These are phyloP conservation scores for Drosophila demipolita DNA, from an alignment of 2,888 invertebrate species.

Conservation along the genomic window DNA sequence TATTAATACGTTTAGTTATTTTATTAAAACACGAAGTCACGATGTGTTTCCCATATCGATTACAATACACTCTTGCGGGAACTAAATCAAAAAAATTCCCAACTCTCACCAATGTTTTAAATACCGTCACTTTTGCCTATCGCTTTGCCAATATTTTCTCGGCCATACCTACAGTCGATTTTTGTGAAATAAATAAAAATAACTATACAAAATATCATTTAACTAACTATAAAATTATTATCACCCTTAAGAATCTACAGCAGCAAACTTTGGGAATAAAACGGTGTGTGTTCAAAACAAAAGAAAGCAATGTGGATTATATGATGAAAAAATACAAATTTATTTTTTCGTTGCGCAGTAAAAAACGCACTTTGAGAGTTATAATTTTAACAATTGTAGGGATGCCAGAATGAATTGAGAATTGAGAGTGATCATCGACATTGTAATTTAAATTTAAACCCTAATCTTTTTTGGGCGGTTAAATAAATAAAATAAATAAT, in stretches of 20 bases:
- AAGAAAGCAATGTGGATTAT: no score
- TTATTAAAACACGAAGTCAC: not conserved
- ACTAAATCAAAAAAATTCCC: not conserved
- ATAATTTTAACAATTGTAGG: not conserved
- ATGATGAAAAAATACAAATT: no score
- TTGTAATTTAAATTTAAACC: not conserved
- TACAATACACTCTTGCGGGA: not conserved
- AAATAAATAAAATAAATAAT: not conserved
- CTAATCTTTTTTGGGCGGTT: not conserved
- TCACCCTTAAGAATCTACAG: no score
- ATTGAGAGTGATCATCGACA: not conserved
- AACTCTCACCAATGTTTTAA: not conserved
- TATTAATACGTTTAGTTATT: not conserved
- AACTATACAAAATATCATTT: no score
- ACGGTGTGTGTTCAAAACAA: not conserved
- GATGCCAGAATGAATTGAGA: constrained; percentile 13
- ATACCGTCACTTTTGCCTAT: not conserved
- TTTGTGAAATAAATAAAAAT: not conserved
- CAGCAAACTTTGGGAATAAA: not conserved
- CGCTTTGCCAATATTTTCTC: not conserved
- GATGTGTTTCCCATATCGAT: not conserved
- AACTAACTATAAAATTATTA: no score
- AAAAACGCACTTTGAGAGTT: not conserved
- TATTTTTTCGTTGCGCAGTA: no score
- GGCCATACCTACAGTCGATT: not conserved